Percentiles rank a stretch among this genome's conserved stretches.
These are phyloP conservation scores for Leptinotarsa rubiginosa DNA, from an alignment of 2,888 invertebrate genomes.

Conservation along the genomic window DNA sequence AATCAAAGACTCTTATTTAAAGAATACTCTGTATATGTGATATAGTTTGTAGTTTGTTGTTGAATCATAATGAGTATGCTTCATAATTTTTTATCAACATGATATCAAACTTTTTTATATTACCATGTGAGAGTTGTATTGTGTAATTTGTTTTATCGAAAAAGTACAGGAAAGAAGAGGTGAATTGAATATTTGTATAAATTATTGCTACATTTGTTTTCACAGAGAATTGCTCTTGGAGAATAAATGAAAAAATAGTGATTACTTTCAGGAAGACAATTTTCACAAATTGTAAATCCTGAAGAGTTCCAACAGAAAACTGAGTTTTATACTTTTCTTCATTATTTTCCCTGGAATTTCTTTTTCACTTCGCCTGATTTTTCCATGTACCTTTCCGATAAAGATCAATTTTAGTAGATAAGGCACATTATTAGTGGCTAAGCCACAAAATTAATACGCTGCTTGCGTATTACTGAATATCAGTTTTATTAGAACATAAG, in stretches of 20 bases:
- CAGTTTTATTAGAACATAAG: conserved; percentile 40
- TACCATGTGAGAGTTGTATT: conserved; percentile 29
- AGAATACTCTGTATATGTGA: conserved; percentile 61
- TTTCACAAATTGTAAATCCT: too few species aligned
- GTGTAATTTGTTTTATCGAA: conserved; percentile 28
- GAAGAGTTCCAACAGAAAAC: too few species aligned
- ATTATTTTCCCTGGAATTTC: not conserved
- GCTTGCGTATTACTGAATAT: conserved; percentile 39
- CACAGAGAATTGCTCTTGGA: too few species aligned
- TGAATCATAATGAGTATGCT: conserved; percentile 50
- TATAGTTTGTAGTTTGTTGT: conserved; percentile 59
- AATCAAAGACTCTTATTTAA: conserved; percentile 53
- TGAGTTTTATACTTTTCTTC: too few species aligned
- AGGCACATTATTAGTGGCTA: conserved; percentile 30
- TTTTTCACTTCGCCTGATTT: not conserved
- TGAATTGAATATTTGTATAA: not conserved
- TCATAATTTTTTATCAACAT: conserved; percentile 44
- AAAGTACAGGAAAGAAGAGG: not conserved
- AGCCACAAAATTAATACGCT: conserved; percentile 29
- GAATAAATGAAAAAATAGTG: too few species aligned
- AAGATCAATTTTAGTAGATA: conserved; percentile 6
- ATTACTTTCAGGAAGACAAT: too few species aligned
- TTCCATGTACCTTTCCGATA: conserved; percentile 1
- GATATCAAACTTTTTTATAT: conserved; percentile 39
- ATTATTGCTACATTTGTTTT: too few species aligned